Base-by-base conservation (phyloP, 2,797 vertebrate species). In the Chelon auratus region DNA sequence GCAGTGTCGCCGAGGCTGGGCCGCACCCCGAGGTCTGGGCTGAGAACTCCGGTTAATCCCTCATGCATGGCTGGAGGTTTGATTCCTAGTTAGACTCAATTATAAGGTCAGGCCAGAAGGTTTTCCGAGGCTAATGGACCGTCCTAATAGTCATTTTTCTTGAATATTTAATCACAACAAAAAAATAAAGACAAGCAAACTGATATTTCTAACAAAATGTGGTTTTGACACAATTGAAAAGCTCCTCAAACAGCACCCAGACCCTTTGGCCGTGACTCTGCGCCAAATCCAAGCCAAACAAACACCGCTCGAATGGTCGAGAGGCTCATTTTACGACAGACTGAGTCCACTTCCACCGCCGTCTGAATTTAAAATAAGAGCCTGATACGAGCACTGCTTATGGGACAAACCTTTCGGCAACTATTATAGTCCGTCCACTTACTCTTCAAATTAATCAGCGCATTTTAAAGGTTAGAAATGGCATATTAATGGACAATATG, bases 71-170 rank as follows among this genome's bases (percentile, higher is more conserved):
- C 70, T 81, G 74, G 52, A 73, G 78, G 80, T 85, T 79, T 74
- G 81, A 81, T 74, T 84, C 75, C 42, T 58, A 39, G 42, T 78
- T 76, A 68, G 69, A 80, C 75, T 73, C 39, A 67, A 86, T 86
- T 74, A 77, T 40, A 65, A 80, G 83, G 78, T 82, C 76, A 33
- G 56, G 63, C 51, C 78, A 36, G 56, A 42, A 57, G 81, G 84
- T 36, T 72, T 59, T 52, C 9, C 17, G 36, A 58, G 66, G 78
- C 52, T 85, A 78, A 78, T 81, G 52, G 61, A 66, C 36, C 62
- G 60, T 53, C 47, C 47, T 65, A 66, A 78, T 14, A 51, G 10
- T 53, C 10, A 50, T 58, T 45, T 72, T 65, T 58, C 42, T 68
- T 69, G 13, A 68, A 82, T 63, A 47, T 68, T 72, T 77, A 37